phyloP scores from a whole-genome alignment of 2,888 invertebrate species.

The Ypsolopha scabrella region DNA sequence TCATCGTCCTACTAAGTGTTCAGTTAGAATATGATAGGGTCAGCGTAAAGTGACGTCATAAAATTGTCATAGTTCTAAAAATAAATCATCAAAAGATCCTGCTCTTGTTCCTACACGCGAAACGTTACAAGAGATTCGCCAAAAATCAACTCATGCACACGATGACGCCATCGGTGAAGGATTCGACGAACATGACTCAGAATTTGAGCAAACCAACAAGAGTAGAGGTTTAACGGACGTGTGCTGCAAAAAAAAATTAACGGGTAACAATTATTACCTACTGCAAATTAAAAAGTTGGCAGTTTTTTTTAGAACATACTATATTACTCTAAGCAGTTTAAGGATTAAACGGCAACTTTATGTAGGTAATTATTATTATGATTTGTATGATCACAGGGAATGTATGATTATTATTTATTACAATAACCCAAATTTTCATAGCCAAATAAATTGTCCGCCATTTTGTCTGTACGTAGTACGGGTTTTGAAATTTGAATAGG shows the following conservation, averaged over 20 bases:
- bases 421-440: too few relatives aligned
- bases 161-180: slow-evolving; percentile 48
- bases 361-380: too few relatives aligned
- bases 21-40: too few relatives aligned
- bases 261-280: background rate
- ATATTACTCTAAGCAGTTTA: too few relatives aligned
- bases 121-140: slow-evolving; percentile 6
- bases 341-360: background rate
- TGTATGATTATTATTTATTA: too few relatives aligned
- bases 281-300: too few relatives aligned
- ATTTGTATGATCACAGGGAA: too few relatives aligned
- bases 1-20: too few relatives aligned
- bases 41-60: too few relatives aligned
- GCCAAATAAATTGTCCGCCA: too few relatives aligned
- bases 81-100: background rate
- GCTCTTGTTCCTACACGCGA: background rate
- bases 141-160: slow-evolving; percentile 25
- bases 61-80: too few relatives aligned
- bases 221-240: slow-evolving; percentile 20
- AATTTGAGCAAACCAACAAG: slow-evolving; percentile 12
- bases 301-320: too few relatives aligned
- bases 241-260: slow-evolving; percentile 4
- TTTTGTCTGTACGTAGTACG: background rate
- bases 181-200: slow-evolving; percentile 45
- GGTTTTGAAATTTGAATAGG: background rate